These are phyloP conservation scores for Brachionus rubens DNA, from an alignment of 1,140 invertebrate species.

Conservation along the genomic window DNA sequence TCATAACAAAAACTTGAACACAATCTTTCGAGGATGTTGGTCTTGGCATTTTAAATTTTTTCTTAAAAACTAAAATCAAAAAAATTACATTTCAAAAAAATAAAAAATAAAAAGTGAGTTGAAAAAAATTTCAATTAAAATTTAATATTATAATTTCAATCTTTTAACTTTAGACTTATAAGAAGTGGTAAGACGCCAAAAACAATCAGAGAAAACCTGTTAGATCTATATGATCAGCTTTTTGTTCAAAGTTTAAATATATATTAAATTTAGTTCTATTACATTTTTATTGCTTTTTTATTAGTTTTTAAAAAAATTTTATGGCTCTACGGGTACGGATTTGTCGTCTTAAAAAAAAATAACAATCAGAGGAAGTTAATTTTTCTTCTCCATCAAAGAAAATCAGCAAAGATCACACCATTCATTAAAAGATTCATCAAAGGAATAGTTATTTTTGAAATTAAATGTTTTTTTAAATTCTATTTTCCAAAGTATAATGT, in stretches of 20 bases:
- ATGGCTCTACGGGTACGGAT: not conserved
- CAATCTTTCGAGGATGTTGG: not conserved
- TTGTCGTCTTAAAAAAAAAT: not conserved
- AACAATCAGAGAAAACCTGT: not conserved
- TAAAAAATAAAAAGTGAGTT: not conserved
- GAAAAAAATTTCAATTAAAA: not conserved
- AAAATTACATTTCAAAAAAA: not conserved
- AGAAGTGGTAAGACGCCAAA: not conserved
- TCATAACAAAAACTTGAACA: slow-evolving; percentile 23
- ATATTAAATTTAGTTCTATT: not conserved
- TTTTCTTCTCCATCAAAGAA: slow-evolving; percentile 13
- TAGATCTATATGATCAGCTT: slow-evolving; percentile 6
- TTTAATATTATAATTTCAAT: no score
- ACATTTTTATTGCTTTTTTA: no score
- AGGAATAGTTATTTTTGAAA: not conserved
- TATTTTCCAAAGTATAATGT: slow-evolving; percentile 8
- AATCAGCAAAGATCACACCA: not conserved
- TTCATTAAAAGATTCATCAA: slow-evolving; percentile 5
- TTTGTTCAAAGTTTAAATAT: not conserved
- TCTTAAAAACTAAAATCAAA: not conserved
- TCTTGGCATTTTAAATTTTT: not conserved
- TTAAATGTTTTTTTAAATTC: not conserved
- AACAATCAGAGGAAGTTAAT: not conserved
- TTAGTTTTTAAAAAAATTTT: not conserved
- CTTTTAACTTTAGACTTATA: not conserved